Conservation (phyloP, 2,888 invertebrate genomes). For the Halocaridina rubra region DNA sequence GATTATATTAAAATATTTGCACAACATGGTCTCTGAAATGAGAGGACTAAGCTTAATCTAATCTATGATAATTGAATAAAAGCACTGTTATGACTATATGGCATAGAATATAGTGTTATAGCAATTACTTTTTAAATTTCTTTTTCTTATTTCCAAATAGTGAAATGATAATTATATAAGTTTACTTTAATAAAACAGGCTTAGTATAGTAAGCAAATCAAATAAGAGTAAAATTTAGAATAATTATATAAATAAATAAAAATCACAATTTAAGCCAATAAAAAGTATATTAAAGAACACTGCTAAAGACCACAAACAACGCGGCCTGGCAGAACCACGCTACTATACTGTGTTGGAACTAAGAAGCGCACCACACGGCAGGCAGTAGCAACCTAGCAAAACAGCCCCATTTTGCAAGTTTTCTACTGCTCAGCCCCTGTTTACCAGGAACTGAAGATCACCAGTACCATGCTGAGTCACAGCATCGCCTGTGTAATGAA, state of each 20-base stretch:
- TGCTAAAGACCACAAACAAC: background rate
- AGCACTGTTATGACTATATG: conserved; percentile 54
- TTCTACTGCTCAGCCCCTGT: background rate
- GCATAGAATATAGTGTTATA: conserved; percentile 55
- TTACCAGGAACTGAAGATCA: background rate
- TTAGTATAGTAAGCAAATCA: conserved; percentile 53
- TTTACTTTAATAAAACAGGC: conserved; percentile 40
- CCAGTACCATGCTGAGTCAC: background rate
- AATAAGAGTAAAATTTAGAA: conserved; percentile 19
- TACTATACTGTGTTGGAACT: background rate
- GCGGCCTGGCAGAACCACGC: background rate
- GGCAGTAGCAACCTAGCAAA: background rate
- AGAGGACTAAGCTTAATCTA: conserved; percentile 55
- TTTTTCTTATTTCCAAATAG: conserved; percentile 4
- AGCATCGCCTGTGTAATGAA: background rate
- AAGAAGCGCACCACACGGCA: background rate
- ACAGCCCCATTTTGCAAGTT: background rate
- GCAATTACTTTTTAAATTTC: conserved; percentile 24
- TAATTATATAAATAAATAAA: background rate
- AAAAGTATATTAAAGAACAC: conserved; percentile 12
- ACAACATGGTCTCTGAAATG: conserved; percentile 27
- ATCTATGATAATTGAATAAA: conserved; percentile 52
- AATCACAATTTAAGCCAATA: background rate
- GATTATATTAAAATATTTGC: too few species aligned
- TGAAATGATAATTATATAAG: background rate